Base-by-base conservation (phyloP, 2,888 invertebrate genomes). In the Aradus depressus region DNA sequence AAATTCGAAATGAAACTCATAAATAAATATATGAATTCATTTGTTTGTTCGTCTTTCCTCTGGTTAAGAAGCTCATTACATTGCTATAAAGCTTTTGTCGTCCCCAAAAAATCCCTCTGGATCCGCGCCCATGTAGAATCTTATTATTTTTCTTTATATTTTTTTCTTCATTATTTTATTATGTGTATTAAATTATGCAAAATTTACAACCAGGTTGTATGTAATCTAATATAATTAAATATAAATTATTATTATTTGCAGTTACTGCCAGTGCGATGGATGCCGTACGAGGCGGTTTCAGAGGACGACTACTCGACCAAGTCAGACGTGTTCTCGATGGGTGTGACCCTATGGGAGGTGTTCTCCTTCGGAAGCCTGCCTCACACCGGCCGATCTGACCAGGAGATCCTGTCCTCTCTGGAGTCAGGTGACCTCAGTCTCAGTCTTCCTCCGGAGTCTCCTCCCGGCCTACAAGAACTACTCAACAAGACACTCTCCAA, bases 231-330 rank as follows among this genome's bases (percentile, higher is more conserved):
- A 38, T 2, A 39, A 10, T 12, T 39, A 22, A 19, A 8, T 39
- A 16, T 18, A 2, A 23, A 4, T 23, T 39, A 21, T 51, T 51
- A 55, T 39, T 31, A 26, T 59, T 34, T 59, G 0, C 68, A 84
- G 76, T 76, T 84, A 60, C 77, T 93, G 41, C 92, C 93, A 0
- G 70, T 93, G 10, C 79, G 95, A 60, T 95, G 95, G 95, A 67
- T 92, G 66, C 86, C 93, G 0, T 75, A 79, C 16, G 95, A 96
- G 67, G 90, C 90, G 1, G 83, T 90, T 1, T 73, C 84, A 59
- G 92, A 93, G 62, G 88, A 88, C 52, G 91, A 92, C 56, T 91
- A 81, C 67, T 90, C 92, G 12, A 85, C 86, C 37, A 92, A 92
- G 66, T 90, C 90, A 62, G 95, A 95, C 68, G 85, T 91, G 0